These are phyloP conservation scores for Montipora sp. DNA, from an alignment of 64 coral and sea anemone genomes.

Conservation along the genomic window DNA sequence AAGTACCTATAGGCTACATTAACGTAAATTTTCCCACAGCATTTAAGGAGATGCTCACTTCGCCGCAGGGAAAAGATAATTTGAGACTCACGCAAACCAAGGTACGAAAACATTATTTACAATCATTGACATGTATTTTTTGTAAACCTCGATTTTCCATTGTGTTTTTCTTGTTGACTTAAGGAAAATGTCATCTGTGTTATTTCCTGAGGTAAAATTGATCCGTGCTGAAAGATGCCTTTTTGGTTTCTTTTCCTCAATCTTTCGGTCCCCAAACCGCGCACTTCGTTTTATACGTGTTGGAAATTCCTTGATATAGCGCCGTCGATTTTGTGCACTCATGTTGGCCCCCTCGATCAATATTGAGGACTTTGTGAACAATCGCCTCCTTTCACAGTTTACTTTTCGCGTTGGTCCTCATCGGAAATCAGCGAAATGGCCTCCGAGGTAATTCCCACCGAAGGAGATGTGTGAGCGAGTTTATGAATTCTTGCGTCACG, in stretches of 20 bases:
- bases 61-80: slow-evolving; percentile 35
- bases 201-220: background rate
- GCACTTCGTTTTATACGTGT: background rate
- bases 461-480: background rate
- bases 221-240: slow-evolving; percentile 13
- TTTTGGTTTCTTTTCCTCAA: background rate
- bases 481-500: slow-evolving; percentile 10
- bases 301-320: slow-evolving; percentile 41
- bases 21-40: slow-evolving; percentile 26
- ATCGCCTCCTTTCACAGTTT: background rate
- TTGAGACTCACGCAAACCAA: slow-evolving; percentile 31
- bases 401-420: slow-evolving; percentile 4
- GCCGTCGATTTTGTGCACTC: background rate
- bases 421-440: slow-evolving; percentile 28
- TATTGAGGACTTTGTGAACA: slow-evolving; percentile 5
- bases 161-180: slow-evolving; percentile 38
- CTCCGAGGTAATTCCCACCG: slow-evolving; percentile 13
- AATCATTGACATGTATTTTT: background rate
- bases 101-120: background rate
- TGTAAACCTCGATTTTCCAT: background rate
- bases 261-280: background rate
- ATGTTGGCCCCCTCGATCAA: slow-evolving; percentile 25
- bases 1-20: background rate
- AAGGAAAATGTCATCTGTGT: background rate
- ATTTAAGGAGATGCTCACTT: slow-evolving; percentile 42